phyloP scores from a whole-genome alignment of 1,140 invertebrate genomes.

The Eupristina koningsbergeri region DNA sequence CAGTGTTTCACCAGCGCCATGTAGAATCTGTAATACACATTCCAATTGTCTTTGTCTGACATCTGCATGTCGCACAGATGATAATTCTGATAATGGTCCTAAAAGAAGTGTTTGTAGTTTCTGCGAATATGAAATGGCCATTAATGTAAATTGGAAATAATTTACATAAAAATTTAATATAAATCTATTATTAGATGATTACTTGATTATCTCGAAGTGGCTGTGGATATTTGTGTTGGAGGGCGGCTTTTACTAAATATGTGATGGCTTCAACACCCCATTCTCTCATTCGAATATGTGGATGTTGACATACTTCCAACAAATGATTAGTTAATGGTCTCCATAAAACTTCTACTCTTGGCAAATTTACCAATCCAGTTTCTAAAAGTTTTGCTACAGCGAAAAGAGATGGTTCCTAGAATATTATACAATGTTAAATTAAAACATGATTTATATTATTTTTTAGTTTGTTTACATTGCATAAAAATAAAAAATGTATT shows the following conservation, averaged over 20 bases:
- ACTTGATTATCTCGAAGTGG: conserved; percentile 90
- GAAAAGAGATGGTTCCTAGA: conserved; percentile 94
- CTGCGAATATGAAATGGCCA: conserved; percentile 67
- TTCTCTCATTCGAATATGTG: conserved; percentile 94
- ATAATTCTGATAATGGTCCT: conserved; percentile 91
- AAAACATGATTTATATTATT: too few relatives aligned
- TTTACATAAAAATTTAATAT: neutral
- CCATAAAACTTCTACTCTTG: conserved; percentile 95
- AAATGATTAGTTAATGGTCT: conserved; percentile 96
- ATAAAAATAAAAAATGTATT: too few relatives aligned
- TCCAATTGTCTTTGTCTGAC: conserved; percentile 96
- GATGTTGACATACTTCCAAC: conserved; percentile 95
- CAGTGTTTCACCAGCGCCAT: conserved; percentile 92
- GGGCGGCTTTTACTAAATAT: conserved; percentile 92
- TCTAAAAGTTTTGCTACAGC: conserved; percentile 97
- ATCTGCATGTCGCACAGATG: conserved; percentile 90
- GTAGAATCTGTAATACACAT: conserved; percentile 93
- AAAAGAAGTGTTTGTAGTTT: conserved; percentile 89
- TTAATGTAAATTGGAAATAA: conserved; percentile 34
- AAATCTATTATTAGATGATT: conserved; percentile 50
- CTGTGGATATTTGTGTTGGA: conserved; percentile 88
- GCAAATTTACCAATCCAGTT: conserved; percentile 95
- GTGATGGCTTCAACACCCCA: conserved; percentile 98
- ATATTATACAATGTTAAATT: conserved; percentile 25
- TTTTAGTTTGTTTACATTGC: too few relatives aligned